Conservation (phyloP, 2,888 invertebrate species). For the Ectobius pallidus region DNA sequence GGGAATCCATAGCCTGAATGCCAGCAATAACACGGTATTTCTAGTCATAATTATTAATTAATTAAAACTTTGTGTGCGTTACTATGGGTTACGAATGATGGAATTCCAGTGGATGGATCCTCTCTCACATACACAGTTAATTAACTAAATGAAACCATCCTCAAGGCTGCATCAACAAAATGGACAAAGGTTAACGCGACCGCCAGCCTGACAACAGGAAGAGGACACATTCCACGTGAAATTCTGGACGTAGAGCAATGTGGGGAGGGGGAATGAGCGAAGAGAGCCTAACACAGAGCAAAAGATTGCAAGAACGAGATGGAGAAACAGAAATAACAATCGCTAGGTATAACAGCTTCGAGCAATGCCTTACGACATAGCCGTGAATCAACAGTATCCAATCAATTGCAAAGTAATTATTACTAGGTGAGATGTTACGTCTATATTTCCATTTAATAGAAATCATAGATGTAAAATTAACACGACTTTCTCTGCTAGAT, state of each 20-base stretch:
- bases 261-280: neutral
- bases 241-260: no score
- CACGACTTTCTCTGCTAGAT: no score
- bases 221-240: no score
- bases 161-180: conserved; percentile 13
- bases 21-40: neutral
- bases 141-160: conserved; percentile 16
- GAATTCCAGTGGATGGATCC: neutral
- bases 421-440: no score
- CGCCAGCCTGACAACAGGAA: neutral
- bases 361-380: no score
- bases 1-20: neutral
- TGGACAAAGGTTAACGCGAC: conserved; percentile 5
- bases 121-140: neutral
- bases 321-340: no score
- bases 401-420: no score
- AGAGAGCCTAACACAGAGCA: neutral
- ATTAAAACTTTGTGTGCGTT: conserved; percentile 1
- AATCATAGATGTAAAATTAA: no score
- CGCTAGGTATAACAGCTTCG: no score
- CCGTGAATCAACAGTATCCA: no score
- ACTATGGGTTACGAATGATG: conserved; percentile 5
- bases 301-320: neutral
- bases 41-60: conserved; percentile 11
- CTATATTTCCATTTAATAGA: no score